phyloP scores from a whole-genome alignment of 2,797 vertebrate genomes.

The Galago senegalensis region DNA sequence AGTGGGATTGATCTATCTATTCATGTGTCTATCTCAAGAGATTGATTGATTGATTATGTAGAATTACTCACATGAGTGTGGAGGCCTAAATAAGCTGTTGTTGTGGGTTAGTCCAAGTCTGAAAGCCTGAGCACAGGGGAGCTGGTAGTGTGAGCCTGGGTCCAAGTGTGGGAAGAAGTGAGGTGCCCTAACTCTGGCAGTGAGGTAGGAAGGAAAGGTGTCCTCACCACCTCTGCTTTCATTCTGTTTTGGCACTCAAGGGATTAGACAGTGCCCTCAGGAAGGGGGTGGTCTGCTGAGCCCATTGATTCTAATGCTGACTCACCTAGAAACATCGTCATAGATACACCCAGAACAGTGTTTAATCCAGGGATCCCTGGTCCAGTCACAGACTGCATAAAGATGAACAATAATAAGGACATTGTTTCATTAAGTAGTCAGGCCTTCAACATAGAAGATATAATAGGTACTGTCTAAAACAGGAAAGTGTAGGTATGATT shows the following conservation, averaged over 20 bases:
- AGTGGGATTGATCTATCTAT: not conserved
- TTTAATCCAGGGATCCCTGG: not conserved
- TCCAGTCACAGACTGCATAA: not conserved
- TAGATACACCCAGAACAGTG: not conserved
- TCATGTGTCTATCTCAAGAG: not conserved
- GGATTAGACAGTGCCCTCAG: not conserved
- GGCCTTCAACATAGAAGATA: not conserved
- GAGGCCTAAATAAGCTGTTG: not conserved
- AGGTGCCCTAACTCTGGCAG: not conserved
- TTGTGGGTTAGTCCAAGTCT: not conserved
- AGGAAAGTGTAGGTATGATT: not conserved
- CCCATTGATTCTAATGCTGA: not conserved
- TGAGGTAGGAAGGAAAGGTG: not conserved
- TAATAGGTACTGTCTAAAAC: too few species aligned
- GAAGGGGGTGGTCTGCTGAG: not conserved
- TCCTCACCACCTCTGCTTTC: not conserved
- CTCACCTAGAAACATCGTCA: not conserved
- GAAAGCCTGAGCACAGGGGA: not conserved
- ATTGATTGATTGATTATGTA: not conserved
- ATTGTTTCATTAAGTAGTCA: not conserved
- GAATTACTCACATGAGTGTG: not conserved
- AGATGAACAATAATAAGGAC: not conserved
- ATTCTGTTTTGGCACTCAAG: too few species aligned
- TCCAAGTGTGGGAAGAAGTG: too few species aligned
- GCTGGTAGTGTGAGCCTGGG: not conserved